Percentiles rank a stretch among this genome's conserved stretches.
Conservation (phyloP, 1,140 invertebrate genomes). For the Rhyzopertha dominica region DNA sequence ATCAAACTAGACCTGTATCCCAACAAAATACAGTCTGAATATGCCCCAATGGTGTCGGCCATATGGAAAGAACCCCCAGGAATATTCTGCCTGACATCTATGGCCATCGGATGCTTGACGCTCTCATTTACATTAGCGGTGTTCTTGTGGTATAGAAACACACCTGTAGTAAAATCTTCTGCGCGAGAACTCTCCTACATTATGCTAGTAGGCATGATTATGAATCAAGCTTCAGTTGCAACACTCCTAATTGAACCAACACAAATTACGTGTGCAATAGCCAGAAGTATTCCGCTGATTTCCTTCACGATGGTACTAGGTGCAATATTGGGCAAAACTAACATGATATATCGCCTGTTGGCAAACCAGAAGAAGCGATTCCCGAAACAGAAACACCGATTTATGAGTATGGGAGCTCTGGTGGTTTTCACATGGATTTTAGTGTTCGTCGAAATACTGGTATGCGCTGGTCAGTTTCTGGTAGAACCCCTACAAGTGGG, state of each 20-base stretch:
- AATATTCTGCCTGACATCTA: too few species aligned
- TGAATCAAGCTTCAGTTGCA: slow-evolving; percentile 54
- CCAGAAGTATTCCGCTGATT: slow-evolving; percentile 66
- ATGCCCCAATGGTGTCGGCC: too few species aligned
- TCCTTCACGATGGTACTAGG: slow-evolving; percentile 81
- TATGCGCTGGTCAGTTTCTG: slow-evolving; percentile 64
- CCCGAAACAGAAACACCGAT: slow-evolving; percentile 70
- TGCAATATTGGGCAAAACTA: slow-evolving; percentile 79
- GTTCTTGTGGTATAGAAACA: slow-evolving; percentile 68
- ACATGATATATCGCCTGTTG: slow-evolving; percentile 77
- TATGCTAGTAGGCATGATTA: slow-evolving; percentile 53
- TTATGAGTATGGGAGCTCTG: slow-evolving; percentile 53
- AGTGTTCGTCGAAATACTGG: slow-evolving; percentile 64
- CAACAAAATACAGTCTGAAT: too few species aligned
- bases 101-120: too few species aligned
- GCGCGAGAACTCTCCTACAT: slow-evolving; percentile 78
- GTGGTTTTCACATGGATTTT: slow-evolving; percentile 63
- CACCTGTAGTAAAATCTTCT: slow-evolving; percentile 79
- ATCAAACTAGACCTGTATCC: too few species aligned
- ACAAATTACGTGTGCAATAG: slow-evolving; percentile 60
- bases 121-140: too few species aligned
- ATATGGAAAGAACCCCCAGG: too few species aligned
- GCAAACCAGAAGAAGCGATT: slow-evolving; percentile 77
- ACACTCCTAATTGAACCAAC: slow-evolving; percentile 68
- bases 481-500: slow-evolving; percentile 62